Base-by-base conservation (phyloP, 2,888 invertebrate species). In the Bombylius major region DNA sequence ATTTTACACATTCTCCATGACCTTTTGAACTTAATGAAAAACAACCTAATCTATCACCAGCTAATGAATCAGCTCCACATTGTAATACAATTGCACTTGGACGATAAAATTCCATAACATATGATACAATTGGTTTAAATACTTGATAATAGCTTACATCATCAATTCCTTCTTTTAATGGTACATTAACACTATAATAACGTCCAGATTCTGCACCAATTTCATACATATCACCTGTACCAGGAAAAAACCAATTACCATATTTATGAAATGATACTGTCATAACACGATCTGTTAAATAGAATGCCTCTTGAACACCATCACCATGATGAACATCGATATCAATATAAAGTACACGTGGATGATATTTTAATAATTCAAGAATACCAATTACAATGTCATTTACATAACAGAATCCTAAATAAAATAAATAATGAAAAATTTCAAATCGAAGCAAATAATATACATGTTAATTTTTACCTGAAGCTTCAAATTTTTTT, bases 241-340 rank as follows among this genome's bases (percentile, higher is more conserved):
- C 97, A 1, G 98, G 98, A 70, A 98, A 99, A 73, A 97, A 98
- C 67, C 89, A 92, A 68, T 94, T 94, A 4, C 98, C 98, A 69
- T 96, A 98, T 75, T 98, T 98, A 70, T 99, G 99, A 72, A 99
- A 98, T 50, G 96, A 97, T 2, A 98, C 96, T 0, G 99, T 99
- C 98, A 99, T 99, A 0, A 99, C 98, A 59, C 98, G 76, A 70
- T 98, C 97, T 0, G 96, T 97, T 5, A 96, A 77, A 71, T 97
- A 98, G 75, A 98, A 98, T 0, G 97, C 97, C 75, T 97, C 98
- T 73, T 98, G 96, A 0, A 98, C 97, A 0, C 94, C 94, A 67
- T 95, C 94, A 0, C 74, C 74, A 64, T 99, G 99, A 72, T 99
- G 99, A 0, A 99, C 98, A 67, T 99, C 99, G 58, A 99, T 99